phyloP scores from a whole-genome alignment of 2,113 vertebrate genomes.

The Osmerus eperlanus region DNA sequence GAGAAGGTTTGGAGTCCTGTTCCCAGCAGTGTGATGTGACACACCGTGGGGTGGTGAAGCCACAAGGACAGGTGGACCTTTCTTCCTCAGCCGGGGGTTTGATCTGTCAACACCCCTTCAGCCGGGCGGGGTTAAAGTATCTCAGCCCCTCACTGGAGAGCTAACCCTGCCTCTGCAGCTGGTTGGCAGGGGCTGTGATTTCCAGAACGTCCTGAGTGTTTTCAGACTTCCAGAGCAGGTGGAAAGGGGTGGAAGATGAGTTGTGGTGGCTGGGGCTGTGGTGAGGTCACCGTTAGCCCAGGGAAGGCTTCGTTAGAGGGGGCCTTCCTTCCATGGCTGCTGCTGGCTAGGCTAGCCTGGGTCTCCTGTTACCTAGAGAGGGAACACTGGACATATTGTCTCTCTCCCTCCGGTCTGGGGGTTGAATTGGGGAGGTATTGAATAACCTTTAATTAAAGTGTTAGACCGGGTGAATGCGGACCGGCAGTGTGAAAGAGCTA shows the following conservation, averaged over 20 bases:
- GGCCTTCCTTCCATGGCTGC: not conserved
- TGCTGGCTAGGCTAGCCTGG: conserved; percentile 12
- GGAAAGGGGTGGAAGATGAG: conserved; percentile 11
- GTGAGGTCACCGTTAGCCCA: conserved; percentile 13
- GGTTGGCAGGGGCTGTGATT: not conserved
- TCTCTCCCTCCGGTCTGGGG: not conserved
- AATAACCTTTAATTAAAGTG: conserved; percentile 57
- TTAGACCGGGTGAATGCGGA: conserved; percentile 24
- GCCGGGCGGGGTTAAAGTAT: conserved; percentile 7
- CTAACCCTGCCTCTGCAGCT: not conserved
- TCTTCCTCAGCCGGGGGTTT: not conserved
- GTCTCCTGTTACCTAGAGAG: conserved; percentile 57
- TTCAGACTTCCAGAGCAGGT: not conserved
- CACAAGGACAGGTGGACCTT: no score
- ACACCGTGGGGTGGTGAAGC: not conserved
- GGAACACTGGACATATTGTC: conserved; percentile 64
- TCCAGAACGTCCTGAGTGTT: not conserved
- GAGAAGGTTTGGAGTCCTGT: no score
- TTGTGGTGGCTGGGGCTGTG: not conserved
- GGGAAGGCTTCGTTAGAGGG: not conserved
- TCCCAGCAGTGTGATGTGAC: not conserved
- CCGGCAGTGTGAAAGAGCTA: not conserved
- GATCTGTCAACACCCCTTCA: conserved; percentile 16
- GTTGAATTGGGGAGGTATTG: conserved; percentile 51
- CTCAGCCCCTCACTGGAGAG: not conserved